These are phyloP conservation scores for Allobates femoralis DNA, from an alignment of 2,797 vertebrate species.

Conservation along the genomic window DNA sequence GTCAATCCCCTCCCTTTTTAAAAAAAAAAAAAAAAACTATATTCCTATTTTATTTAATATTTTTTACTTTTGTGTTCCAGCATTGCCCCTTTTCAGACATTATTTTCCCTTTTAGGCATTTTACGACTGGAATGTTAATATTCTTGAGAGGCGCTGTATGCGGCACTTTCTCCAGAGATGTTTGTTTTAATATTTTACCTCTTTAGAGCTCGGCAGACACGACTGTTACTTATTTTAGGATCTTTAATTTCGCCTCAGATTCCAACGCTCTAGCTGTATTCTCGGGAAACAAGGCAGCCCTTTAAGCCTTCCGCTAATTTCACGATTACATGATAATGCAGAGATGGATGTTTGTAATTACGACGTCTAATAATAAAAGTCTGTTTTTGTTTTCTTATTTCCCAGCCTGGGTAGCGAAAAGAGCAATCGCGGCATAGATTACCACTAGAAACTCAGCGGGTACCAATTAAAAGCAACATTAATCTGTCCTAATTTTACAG, in stretches of 20 bases:
- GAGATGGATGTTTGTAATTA: conserved; percentile 53
- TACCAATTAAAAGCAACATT: conserved; percentile 52
- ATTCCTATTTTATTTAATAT: not conserved
- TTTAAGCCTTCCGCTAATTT: conserved; percentile 17
- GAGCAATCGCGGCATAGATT: conserved; percentile 37
- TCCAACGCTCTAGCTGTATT: conserved; percentile 24
- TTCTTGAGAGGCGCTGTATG: conserved; percentile 47
- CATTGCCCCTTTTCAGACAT: conserved; percentile 66
- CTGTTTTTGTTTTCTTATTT: conserved; percentile 46
- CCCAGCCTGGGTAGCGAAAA: conserved; percentile 34
- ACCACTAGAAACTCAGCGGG: conserved; percentile 53
- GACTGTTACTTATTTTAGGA: not conserved
- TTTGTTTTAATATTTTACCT: conserved; percentile 69
- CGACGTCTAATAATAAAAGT: conserved; percentile 38
- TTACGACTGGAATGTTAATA: conserved; percentile 68
- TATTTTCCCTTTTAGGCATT: conserved; percentile 45
- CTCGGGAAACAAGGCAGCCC: not conserved
- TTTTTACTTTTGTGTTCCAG: conserved; percentile 67
- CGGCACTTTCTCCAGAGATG: conserved; percentile 63
- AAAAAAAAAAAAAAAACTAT: no score
- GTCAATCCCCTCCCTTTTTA: conserved; percentile 50
- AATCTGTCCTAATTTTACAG: conserved; percentile 47
- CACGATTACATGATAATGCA: conserved; percentile 40
- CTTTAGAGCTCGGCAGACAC: conserved; percentile 58
- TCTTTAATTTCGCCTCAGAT: conserved; percentile 6